Percentiles rank a stretch among this genome's conserved stretches.
phyloP scores from a whole-genome alignment of 1,140 invertebrate genomes.

The Mizuhopecten yessoensis region DNA sequence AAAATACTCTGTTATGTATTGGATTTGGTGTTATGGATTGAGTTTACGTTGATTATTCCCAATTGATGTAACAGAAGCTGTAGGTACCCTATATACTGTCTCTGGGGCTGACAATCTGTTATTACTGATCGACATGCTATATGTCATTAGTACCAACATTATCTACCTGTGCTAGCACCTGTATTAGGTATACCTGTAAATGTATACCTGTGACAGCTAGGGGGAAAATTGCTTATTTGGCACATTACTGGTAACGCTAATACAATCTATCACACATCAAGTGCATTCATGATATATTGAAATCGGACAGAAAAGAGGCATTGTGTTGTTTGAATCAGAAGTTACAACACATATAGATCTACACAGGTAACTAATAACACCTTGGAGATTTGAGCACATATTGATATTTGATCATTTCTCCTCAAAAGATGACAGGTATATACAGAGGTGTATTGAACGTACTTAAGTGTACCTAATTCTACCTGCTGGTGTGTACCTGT shows the following conservation, averaged over 20 bases:
- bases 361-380: not conserved
- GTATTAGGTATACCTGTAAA: not conserved
- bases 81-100: not conserved
- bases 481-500: not conserved
- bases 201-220: constrained; percentile 3
- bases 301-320: not conserved
- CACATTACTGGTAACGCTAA: not conserved
- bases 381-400: not conserved
- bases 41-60: not conserved
- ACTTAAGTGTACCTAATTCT: not conserved
- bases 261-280: not conserved
- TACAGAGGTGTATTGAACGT: not conserved
- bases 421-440: not conserved
- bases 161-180: not conserved
- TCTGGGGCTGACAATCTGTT: not conserved
- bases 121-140: not conserved
- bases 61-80: not conserved
- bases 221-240: not conserved
- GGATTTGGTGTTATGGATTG: not conserved
- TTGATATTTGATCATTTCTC: not conserved
- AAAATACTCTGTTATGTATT: not conserved
- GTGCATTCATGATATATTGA: not conserved
- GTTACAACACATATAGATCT: not conserved
- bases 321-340: not conserved
- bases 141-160: not conserved